Evolutionary conservation across 2,888 invertebrate genomes (phyloP), one percentile per base, ranked within the genome.

Genomic region (Hirtodrosophila confusa): DNA sequence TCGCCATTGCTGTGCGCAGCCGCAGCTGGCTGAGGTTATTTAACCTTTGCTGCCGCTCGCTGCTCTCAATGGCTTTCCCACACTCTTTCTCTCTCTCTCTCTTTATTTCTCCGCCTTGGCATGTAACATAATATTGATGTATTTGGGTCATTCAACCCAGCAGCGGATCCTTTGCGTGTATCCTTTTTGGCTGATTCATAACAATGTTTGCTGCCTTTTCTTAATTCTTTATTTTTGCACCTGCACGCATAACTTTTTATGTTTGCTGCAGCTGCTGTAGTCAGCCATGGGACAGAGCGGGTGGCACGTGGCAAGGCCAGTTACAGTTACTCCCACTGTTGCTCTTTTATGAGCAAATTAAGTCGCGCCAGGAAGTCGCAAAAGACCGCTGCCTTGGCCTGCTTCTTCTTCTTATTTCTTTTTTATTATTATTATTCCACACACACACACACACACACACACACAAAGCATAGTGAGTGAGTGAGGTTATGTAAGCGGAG

Each of bases 91-190:
- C 12, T 53, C 31, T 24, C 31, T 35, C 17, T 17, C 17, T 17
- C 17, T n/a, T n/a, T n/a, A n/a, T n/a, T n/a, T n/a, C n/a, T n/a
- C n/a, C n/a, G n/a, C n/a, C n/a, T n/a, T n/a, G n/a, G n/a, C n/a
- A n/a, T 72, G 78, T 71, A 82, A 77, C 53, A 65, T 60, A 77
- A 86, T 86, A 79, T 79, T 66, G 53, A 43, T 29, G 45, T 61
- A 80, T 72, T 71, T 82, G 64, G 84, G 88, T 86, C 84, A 86
- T 88, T 84, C 86, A 87, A 85, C 85, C 55, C 9, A 7, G 31
- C 50, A 27, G 56, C 58, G 47, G 36, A 62, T 75, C 61, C 68
- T 58, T 51, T 72, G 44, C 41, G 23, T 58, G 27, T 63, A 17
- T 66, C 31, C 56, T 41, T 54, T 64, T 49, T 49, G 40, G 48